Evolutionary conservation across 2,888 invertebrate species (phyloP), one percentile per base, ranked within the genome.

Genomic region (Tholera decimalis): DNA sequence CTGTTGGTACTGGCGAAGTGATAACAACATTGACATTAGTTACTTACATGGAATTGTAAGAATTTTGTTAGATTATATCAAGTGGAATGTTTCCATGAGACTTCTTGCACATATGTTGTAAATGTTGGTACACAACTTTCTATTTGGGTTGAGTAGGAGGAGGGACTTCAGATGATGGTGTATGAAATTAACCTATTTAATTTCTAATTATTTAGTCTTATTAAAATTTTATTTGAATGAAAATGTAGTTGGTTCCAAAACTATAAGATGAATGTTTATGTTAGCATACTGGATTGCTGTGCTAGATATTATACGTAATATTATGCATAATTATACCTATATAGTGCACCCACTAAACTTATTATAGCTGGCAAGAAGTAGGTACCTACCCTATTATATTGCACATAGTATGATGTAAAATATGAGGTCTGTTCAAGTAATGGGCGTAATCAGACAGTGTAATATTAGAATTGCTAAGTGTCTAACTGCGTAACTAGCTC

Each of bases 251-350:
- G 24, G 54, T 54, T 59, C 46, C 55, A 49, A 37, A 57, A 59
- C 33, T 62, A 46, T 57, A 46, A 51, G 26, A 49, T 62, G 43
- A 63, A 64, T 75, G 64, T 66, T 68, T 79, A 54, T 55, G 56
- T 79, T 76, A 73, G 62, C 47, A 55, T 73, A 73, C 60, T 71
- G 67, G 67, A 82, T 74, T 69, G 59, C 60, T 79, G 80, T 77
- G 80, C 71, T 80, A 80, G 71, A 47, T 63, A 59, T 74, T 72
- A 74, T 75, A 77, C 50, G 63, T 76, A 82, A 74, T 70, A 80
- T 55, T 51, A 67, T 67, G 46, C 51, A 62, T 58, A 58, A 64
- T 39, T 26, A 39, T 46, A 49, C 30, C 20, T 30, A 46, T 46
- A 55, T 83, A 74, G 64, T 70, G 79, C 84, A 83, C 73, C 43